Evolutionary conservation across 2,888 invertebrate genomes (phyloP), one percentile per base, ranked within the genome.

Genomic region (Nipponacmea schrenckii): DNA sequence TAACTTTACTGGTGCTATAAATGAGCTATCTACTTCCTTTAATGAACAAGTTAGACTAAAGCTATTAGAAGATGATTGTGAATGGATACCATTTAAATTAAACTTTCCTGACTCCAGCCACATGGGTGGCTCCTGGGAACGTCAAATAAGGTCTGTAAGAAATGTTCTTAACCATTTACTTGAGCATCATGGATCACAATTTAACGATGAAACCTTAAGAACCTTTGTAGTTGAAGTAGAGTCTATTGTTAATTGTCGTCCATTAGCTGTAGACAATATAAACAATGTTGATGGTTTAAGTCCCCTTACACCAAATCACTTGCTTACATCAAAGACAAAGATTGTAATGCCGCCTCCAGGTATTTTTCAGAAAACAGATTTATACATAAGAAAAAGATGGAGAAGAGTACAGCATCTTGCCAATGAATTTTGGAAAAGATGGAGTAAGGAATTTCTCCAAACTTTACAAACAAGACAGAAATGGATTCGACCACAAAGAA

Each of bases 1-100:
- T 17, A 81, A 82, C 69, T 83, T 82, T 44, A 64, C 78, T n/a
- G 82, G 80, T 27, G 80, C 81, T 7, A 71, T 73, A 26, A 76
- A 77, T 50, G 79, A 81, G 71, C 68, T 81, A 26, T n/a, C n/a
- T n/a, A n/a, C n/a, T n/a, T n/a, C n/a, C n/a, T n/a, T n/a, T 31
- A 24, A 48, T 48, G 31, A 48, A 24, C n/a, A n/a, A n/a, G 27
- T 68, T 62, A 39, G 10, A 26, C 14, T 12, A n/a, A 39, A 62
- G 10, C 14, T 68, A 62, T 20, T 62, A 12, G 39, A 62, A 24
- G n/a, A 20, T 26, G n/a, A 62, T 0, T 68, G 68, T 50, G 56
- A 64, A 46, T 71, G 20, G 63, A 65, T 45, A 8, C 56, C n/a
- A 8, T 56, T 56, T 2, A 56, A 56, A 45, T 65, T 68, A n/a